Percentiles rank a stretch among this genome's conserved stretches.
Conservation (phyloP, 1,140 invertebrate species). For the Nasonia vitripennis region DNA sequence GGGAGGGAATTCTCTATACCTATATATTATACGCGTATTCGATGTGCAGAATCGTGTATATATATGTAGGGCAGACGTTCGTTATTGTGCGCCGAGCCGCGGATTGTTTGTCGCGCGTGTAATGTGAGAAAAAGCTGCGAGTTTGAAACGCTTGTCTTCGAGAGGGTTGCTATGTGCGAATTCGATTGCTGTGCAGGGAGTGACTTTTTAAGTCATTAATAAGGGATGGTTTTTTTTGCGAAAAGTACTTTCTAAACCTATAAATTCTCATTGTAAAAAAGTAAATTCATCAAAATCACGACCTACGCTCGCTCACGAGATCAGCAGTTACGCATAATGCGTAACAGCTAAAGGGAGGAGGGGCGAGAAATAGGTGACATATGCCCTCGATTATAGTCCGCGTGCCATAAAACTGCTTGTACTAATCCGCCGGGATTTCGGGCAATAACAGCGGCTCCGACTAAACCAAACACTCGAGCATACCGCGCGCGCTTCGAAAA, state of each 20-base stretch:
- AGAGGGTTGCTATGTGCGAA: not conserved
- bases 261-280: not conserved
- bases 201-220: not conserved
- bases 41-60: not conserved
- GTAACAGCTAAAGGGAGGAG: not conserved
- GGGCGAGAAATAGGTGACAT: slow-evolving; percentile 54
- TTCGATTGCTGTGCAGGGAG: not conserved
- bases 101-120: not conserved
- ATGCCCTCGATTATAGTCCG: slow-evolving; percentile 55
- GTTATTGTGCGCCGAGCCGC: not conserved
- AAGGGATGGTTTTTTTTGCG: too few relatives aligned
- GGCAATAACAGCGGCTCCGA: slow-evolving; percentile 44
- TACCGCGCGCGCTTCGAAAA: slow-evolving; percentile 61
- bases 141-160: not conserved
- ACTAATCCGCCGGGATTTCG: slow-evolving; percentile 54
- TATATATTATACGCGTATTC: not conserved
- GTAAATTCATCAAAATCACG: not conserved
- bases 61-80: not conserved
- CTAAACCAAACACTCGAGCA: slow-evolving; percentile 66
- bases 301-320: not conserved
- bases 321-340: not conserved
- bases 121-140: slow-evolving; percentile 27
- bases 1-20: not conserved
- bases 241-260: not conserved
- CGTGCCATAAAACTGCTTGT: slow-evolving; percentile 42